Evolutionary conservation across 2,888 invertebrate genomes (phyloP), one percentile per base, ranked within the genome.

Genomic region (Hirtodrosophila duncani): DNA sequence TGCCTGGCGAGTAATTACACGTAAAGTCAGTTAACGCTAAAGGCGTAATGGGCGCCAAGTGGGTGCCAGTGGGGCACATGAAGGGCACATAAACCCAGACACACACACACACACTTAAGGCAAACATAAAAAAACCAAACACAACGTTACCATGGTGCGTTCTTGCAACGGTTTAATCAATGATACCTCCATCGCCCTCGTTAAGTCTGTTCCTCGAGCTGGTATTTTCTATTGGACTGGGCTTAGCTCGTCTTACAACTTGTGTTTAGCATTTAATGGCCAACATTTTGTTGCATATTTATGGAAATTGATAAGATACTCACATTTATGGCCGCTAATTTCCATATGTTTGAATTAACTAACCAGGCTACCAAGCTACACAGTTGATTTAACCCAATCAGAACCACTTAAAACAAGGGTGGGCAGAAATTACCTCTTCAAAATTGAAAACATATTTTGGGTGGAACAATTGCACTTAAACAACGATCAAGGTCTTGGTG

Each of bases 231-330:
- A n/a, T n/a, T n/a, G n/a, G n/a, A n/a, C n/a, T 30, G 39, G 9
- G 3, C 13, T 13, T 6, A 20, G 18, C 4, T 11, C 10, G 1
- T 10, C 9, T 20, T 38, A 50, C 36, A 23, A 49, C 49, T 50
- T 27, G 27, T 50, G 50, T 49, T 49, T 53, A 17, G 44, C 61
- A 48, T 42, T 61, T 48, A 36, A 41, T 34, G 41, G 51, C 45
- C 59, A 42, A 39, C 53, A 63, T 55, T 51, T 48, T 20, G 20
- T 53, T 53, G n/a, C 37, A 63, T 71, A 64, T 75, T 71, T 75
- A 70, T 79, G 68, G 60, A 74, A 63, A 70, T 60, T 78, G 70
- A 74, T 78, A 74, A 74, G 63, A 33, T 21, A 46, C 55, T 30
- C 27, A 43, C 9, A 61, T 64, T 71, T 67, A 71, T 50, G 27